Evolutionary conservation across 2,797 vertebrate genomes (phyloP).

Genomic region (Sebastes matsubarae): DNA sequence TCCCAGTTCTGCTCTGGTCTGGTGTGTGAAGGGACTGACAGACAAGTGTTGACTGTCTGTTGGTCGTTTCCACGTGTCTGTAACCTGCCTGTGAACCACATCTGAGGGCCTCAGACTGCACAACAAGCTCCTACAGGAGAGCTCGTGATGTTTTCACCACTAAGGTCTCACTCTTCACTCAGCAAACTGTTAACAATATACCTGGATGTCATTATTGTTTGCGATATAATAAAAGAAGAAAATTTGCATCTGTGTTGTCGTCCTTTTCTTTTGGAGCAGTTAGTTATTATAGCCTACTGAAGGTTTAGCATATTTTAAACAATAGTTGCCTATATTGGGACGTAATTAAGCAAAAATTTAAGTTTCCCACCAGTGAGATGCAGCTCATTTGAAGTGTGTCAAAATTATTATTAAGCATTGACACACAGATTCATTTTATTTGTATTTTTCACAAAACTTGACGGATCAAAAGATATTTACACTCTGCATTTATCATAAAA

Average conservation of each 20-base stretch:
- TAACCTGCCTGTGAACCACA: slow-evolving; percentile 75
- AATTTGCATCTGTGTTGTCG: slow-evolving; percentile 46
- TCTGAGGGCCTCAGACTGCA: slow-evolving; percentile 76
- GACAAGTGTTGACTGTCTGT: slow-evolving; percentile 59
- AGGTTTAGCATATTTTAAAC: neutral
- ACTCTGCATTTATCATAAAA: neutral
- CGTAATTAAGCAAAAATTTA: neutral
- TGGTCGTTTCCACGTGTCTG: slow-evolving; percentile 66
- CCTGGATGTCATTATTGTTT: slow-evolving; percentile 89
- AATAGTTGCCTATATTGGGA: neutral
- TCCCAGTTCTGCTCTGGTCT: slow-evolving; percentile 73
- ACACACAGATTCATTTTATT: neutral
- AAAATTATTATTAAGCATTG: neutral
- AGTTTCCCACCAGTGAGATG: neutral
- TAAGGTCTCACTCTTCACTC: slow-evolving; percentile 84
- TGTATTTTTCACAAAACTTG: neutral
- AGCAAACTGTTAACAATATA: slow-evolving; percentile 87
- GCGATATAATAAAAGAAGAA: slow-evolving; percentile 85
- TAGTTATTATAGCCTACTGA: neutral
- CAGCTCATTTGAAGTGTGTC: neutral
- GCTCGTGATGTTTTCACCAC: slow-evolving; percentile 79
- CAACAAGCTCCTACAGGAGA: slow-evolving; percentile 76
- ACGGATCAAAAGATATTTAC: neutral
- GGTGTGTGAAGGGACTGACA: slow-evolving; percentile 62
- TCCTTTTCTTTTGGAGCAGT: slow-evolving; percentile 19